phyloP scores from a whole-genome alignment of 2,113 vertebrate genomes.

The Sapajus apella region DNA sequence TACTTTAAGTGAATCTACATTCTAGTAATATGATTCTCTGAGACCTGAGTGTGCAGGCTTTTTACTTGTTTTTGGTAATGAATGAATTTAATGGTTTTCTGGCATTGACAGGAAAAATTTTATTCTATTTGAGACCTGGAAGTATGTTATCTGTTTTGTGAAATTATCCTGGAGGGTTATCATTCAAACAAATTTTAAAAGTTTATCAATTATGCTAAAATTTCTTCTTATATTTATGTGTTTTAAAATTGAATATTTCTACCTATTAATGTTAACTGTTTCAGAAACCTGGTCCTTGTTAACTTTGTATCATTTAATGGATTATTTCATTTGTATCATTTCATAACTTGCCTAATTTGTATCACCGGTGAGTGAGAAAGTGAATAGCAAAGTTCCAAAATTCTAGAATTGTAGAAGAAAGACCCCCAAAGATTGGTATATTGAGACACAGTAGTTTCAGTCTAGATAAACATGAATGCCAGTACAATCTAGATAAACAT shows the following conservation, averaged over 20 bases:
- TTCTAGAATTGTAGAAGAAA: slow-evolving; percentile 42
- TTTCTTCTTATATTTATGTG: background rate
- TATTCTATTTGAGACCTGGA: background rate
- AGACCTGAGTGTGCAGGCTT: background rate
- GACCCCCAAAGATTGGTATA: background rate
- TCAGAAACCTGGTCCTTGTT: background rate
- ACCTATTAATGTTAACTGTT: background rate
- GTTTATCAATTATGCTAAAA: background rate
- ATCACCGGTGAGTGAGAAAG: background rate
- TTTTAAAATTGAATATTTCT: background rate
- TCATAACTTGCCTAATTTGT: background rate
- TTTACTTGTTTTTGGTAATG: background rate
- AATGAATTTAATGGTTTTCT: background rate
- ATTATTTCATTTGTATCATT: background rate
- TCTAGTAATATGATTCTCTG: background rate
- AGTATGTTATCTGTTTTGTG: background rate
- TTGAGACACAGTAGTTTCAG: background rate
- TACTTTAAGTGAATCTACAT: background rate
- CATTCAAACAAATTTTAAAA: background rate
- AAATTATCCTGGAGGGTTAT: background rate
- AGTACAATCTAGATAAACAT: background rate
- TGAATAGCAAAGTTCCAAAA: background rate
- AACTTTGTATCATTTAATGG: background rate
- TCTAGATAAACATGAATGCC: background rate
- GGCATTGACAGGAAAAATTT: slow-evolving; percentile 13